Percentiles rank a stretch among this genome's conserved stretches.
Evolutionary conservation across 2,113 vertebrate genomes (phyloP).

Genomic region (Scytalopus superciliaris): DNA sequence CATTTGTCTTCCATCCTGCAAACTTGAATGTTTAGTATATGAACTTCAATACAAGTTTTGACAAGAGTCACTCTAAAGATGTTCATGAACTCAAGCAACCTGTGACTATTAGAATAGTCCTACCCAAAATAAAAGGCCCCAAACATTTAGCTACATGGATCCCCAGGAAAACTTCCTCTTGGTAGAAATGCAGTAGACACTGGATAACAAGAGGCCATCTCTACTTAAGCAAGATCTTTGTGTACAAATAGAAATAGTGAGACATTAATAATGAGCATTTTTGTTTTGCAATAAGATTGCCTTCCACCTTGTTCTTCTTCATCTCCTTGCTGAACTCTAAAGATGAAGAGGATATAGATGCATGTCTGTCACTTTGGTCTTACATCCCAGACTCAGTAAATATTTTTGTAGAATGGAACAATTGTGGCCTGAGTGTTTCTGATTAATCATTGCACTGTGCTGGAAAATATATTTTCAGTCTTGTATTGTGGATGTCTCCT

Average conservation of each 20-base stretch:
- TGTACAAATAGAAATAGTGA: background rate
- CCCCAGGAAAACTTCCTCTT: background rate
- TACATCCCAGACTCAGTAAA: background rate
- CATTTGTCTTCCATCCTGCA: background rate
- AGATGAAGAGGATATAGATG: background rate
- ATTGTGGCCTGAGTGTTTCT: constrained; percentile 46
- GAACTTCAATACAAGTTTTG: background rate
- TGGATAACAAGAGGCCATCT: background rate
- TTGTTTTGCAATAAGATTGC: background rate
- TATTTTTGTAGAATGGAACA: constrained; percentile 34
- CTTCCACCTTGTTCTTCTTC: background rate
- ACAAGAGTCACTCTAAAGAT: background rate
- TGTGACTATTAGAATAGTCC: background rate
- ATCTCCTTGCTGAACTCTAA: background rate
- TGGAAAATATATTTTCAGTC: background rate
- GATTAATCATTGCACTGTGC: constrained; percentile 8
- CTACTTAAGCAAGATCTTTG: background rate
- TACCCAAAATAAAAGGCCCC: background rate
- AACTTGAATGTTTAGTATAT: background rate
- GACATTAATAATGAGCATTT: background rate
- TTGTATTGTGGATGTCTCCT: background rate
- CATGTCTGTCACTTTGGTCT: background rate
- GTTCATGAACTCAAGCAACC: background rate
- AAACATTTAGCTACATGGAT: background rate
- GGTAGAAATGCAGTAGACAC: background rate